Conservation (phyloP, 2,888 invertebrate species). For the Branchipolynoe longqiensis region DNA sequence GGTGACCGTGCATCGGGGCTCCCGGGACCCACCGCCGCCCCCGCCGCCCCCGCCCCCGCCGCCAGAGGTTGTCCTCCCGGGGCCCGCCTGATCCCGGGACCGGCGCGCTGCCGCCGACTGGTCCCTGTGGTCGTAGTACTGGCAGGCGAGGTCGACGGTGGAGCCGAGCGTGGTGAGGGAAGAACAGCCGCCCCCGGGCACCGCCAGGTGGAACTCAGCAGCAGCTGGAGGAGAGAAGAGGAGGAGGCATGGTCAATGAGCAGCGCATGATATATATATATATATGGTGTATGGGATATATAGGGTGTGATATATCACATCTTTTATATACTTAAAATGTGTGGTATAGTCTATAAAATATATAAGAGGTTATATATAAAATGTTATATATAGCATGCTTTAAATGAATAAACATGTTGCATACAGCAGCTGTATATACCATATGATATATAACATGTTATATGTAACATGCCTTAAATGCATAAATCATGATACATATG, state of each 20-base stretch:
- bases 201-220: slow-evolving; percentile 27
- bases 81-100: slow-evolving; percentile 9
- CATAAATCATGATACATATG: too few species aligned
- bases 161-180: slow-evolving; percentile 40
- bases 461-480: too few species aligned
- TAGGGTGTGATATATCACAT: too few species aligned
- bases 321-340: too few species aligned
- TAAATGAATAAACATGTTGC: too few species aligned
- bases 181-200: slow-evolving; percentile 1
- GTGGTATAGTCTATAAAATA: too few species aligned
- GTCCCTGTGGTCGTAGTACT: slow-evolving; percentile 54
- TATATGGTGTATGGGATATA: background rate
- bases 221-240: slow-evolving; percentile 6
- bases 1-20: background rate
- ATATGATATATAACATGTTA: too few species aligned
- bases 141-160: slow-evolving; percentile 63
- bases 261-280: background rate
- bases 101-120: slow-evolving; percentile 25
- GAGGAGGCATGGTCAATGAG: background rate
- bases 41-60: background rate
- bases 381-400: too few species aligned
- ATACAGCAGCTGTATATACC: too few species aligned
- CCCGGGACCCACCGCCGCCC: slow-evolving; percentile 34
- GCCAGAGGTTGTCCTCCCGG: background rate
- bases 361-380: too few species aligned